Conservation (phyloP, 2,888 invertebrate species). For the Ophioninae sp. region DNA sequence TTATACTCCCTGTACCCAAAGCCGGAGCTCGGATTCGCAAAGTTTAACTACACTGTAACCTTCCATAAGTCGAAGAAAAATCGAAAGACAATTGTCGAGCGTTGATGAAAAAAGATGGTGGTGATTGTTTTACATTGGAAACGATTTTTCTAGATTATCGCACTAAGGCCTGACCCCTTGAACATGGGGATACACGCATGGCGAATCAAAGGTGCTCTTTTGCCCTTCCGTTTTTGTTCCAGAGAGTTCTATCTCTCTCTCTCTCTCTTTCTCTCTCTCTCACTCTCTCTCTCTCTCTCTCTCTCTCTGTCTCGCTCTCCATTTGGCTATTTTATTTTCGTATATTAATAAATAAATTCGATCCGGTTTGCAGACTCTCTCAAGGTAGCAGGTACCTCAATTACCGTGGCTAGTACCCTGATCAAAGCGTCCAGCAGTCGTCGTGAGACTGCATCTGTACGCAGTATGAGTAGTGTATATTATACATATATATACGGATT, state of each 20-base stretch:
- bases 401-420: slow-evolving; percentile 45
- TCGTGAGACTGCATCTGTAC: slow-evolving; percentile 25
- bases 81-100: background rate
- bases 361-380: slow-evolving; percentile 54
- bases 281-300: no score
- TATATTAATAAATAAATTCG: slow-evolving; percentile 50
- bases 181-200: no score
- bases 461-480: no score
- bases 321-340: slow-evolving; percentile 39
- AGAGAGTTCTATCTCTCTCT: no score
- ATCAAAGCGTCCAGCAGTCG: slow-evolving; percentile 43
- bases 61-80: slow-evolving; percentile 8
- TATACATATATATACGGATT: no score
- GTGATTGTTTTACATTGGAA: no score
- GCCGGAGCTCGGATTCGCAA: slow-evolving; percentile 13
- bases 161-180: no score
- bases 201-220: no score
- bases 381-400: slow-evolving; percentile 58
- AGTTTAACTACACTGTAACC: background rate
- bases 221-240: no score
- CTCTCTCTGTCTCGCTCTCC: background rate
- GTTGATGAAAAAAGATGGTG: no score
- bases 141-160: no score
- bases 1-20: slow-evolving; percentile 4
- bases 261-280: no score